Evolutionary conservation across 92 coral and sea anemone species (phyloP), one percentile per base, ranked within the genome.

Genomic region (Bergia sp.): DNA sequence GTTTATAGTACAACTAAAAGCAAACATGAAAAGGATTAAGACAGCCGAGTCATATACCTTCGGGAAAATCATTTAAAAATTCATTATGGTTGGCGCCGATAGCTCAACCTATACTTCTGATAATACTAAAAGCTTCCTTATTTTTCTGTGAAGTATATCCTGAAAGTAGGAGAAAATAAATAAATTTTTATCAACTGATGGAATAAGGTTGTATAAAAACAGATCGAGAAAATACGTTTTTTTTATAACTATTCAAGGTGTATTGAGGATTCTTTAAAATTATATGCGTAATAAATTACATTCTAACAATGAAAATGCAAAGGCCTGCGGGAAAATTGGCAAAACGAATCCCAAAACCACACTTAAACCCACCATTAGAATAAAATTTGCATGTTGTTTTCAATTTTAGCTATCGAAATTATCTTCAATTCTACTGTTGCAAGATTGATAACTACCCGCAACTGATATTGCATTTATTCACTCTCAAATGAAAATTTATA

Each of bases 361-460:
- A 16, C 29, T 12, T 61, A 4, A 61, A 21, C 21, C 69, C 1
- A 15, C 10, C 5, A 61, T 18, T 74, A 74, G n/a, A 74, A 74
- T 37, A 74, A 5, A 42, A 76, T 76, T 76, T 76, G 47, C 80
- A 76, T 74, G n/a, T 37, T 76, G 80, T 44, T 76, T 76, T 29
- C 29, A 29, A 8, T 72, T 39, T 44, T 42, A 18, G 47, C 20
- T 39, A 40, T 74, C 3, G 39, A 41, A 76, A 7, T 37, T 10
- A 29, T 72, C 16, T 40, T 72, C 7, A 73, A 5, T 53, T 53
- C 58, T 53, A 18, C 58, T 20, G 45, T 41, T 42, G 29, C 29
- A 16, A 76, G 41, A 76, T 16, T 29, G 53, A 16, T 20, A 74
- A 39, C 41, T 42, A 1, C 43, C 36, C 23, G 9, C 45, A 50